A percentile compares a stretch with the other conserved stretches of the same genome.
Evolutionary conservation across 2,797 vertebrate species (phyloP).

Genomic region (Enteromius thamalakanensis): DNA sequence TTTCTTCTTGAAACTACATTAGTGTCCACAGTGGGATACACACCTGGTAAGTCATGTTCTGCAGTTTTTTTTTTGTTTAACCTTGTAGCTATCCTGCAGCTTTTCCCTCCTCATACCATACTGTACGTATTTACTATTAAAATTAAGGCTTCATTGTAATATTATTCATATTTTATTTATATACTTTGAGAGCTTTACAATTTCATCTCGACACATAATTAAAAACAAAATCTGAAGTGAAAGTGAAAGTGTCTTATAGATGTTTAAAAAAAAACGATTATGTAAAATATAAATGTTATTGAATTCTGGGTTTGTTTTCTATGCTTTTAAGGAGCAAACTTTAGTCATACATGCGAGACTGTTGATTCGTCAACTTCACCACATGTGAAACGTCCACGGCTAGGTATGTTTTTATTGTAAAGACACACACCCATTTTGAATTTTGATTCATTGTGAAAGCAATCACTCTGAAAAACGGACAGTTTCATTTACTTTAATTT

Average conservation of each 20-base stretch:
- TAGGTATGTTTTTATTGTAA: slow-evolving; percentile 65
- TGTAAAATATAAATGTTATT: slow-evolving; percentile 2
- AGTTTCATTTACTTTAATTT: background rate
- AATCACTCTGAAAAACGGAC: background rate
- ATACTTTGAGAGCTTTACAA: background rate
- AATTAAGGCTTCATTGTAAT: background rate
- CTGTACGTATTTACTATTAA: background rate
- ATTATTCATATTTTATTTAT: background rate
- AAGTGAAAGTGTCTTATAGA: slow-evolving; percentile 54
- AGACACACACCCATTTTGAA: slow-evolving; percentile 23
- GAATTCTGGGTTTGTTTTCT: background rate
- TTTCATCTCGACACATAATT: background rate
- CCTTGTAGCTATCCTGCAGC: background rate
- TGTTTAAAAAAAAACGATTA: background rate
- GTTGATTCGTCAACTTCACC: background rate
- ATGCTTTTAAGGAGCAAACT: slow-evolving; percentile 50
- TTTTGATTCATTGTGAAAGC: background rate
- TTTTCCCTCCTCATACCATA: background rate
- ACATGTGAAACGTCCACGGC: slow-evolving; percentile 67
- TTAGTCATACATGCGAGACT: background rate
- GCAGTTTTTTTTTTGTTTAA: background rate
- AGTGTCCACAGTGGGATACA: slow-evolving; percentile 75
- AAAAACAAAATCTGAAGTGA: slow-evolving; percentile 35
- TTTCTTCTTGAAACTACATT: slow-evolving; percentile 81
- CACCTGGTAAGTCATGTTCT: slow-evolving; percentile 42